Evolutionary conservation across 2,113 vertebrate species (phyloP), one percentile per base, ranked within the genome.

Genomic region (Dipodomys stephensi): DNA sequence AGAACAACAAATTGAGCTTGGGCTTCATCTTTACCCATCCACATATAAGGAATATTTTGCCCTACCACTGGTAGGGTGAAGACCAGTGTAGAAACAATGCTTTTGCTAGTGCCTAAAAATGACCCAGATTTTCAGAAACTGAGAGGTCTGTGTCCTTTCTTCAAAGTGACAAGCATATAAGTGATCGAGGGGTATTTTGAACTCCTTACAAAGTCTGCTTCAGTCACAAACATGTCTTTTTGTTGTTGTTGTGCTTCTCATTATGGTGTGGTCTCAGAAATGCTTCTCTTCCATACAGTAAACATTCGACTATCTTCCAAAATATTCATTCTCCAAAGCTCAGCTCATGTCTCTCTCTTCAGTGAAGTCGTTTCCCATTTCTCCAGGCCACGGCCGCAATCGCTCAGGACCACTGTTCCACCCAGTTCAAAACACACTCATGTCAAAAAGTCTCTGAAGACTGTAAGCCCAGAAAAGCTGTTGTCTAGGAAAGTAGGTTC

Each of bases 51-150:
- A 72, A n/a, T 68, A 73, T 86, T 82, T 39, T 28, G 27, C 16
- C 67, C 57, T 82, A 49, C 11, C 69, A 23, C 13, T n/a, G 27
- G 20, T 6, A n/a, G 13, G 20, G 7, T 83, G 73, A 13, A 18
- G 30, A 20, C 25, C 46, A 39, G 39, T 49, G 46, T 49, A 28
- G 53, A 94, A 91, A 84, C 16, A 90, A 74, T 74, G 90, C 19
- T 77, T 28, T 5, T 6, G 16, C 69, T 91, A 46, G 87, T 80
- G 93, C 39, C 65, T 84, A 62, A 91, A 83, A 35, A 72, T 64
- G 73, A 6, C 28, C 73, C 57, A n/a, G 72, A 71, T 16, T 91
- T 91, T 81, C 74, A 91, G 67, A 93, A 94, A 87, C 2, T 83
- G 27, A 72, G 25, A 79, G 13, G 27, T 32, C 35, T 62, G 25